Evolutionary conservation across 2,888 invertebrate genomes (phyloP).

Genomic region (Sepioteuthis lessoniana): DNA sequence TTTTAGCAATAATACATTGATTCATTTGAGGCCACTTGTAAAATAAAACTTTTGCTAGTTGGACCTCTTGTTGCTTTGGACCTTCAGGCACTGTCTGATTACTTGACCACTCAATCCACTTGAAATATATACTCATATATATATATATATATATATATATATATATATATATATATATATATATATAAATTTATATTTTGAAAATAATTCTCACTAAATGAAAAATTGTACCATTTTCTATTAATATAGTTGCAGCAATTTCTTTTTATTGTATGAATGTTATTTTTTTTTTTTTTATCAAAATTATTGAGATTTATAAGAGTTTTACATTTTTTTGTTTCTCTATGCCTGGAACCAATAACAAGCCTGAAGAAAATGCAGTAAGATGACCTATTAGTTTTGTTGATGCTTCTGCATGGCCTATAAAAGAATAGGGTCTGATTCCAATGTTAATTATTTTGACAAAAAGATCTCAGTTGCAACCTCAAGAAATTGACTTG

Average conservation of each 20-base stretch:
- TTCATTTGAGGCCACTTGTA: no score
- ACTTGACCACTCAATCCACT: no score
- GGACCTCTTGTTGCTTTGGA: no score
- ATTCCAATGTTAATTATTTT: neutral
- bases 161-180: constrained; percentile 33
- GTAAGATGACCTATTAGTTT: neutral
- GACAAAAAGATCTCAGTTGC: neutral
- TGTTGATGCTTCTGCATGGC: neutral
- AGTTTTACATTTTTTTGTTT: neutral
- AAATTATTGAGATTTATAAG: neutral
- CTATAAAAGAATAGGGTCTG: neutral
- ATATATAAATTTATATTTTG: neutral
- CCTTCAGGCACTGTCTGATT: no score
- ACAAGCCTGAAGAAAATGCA: neutral
- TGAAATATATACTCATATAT: neutral
- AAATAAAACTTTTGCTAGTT: no score
- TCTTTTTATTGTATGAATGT: neutral
- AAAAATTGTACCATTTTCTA: neutral
- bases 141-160: neutral
- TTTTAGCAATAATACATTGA: no score
- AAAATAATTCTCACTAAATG: neutral
- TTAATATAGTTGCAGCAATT: neutral
- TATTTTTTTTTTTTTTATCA: neutral
- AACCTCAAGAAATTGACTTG: neutral
- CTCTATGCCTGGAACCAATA: neutral